phyloP scores from a whole-genome alignment of 2,888 invertebrate species.

The Drosophila austrosaltans region DNA sequence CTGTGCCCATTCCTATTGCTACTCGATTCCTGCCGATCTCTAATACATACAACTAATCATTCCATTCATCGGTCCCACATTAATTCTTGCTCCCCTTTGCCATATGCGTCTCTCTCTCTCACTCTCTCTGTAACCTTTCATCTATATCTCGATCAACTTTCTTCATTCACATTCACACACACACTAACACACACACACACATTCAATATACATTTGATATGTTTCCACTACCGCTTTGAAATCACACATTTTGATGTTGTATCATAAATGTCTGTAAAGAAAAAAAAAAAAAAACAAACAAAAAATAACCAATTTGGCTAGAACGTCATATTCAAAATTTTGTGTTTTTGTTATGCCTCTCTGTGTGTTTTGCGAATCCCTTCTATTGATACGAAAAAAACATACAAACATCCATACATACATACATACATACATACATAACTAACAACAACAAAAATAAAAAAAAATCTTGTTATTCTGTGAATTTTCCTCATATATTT shows the following conservation, averaged over 20 bases:
- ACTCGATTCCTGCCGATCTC: background rate
- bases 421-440: background rate
- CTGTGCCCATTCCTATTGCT: no score
- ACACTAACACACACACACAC: background rate
- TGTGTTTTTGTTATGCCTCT: constrained; percentile 21
- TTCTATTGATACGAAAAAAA: background rate
- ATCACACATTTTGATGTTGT: constrained; percentile 23
- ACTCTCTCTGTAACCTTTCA: background rate
- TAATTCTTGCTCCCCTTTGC: constrained; percentile 5
- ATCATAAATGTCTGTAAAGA: constrained; percentile 23
- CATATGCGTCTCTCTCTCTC: constrained; percentile 1
- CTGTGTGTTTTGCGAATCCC: constrained; percentile 17
- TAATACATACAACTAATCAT: background rate
- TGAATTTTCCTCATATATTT: constrained; percentile 2
- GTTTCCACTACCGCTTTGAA: constrained; percentile 9
- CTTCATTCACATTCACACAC: background rate
- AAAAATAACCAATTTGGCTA: constrained; percentile 4
- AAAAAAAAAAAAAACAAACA: no score
- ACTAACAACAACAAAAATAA: background rate
- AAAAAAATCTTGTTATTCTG: background rate
- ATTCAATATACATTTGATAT: background rate
- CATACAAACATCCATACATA: background rate
- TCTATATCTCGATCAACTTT: background rate
- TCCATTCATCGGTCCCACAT: background rate
- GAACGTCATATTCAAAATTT: constrained; percentile 14